These are phyloP conservation scores for Ceratitis capitata DNA, from an alignment of 1,140 invertebrate species.

Conservation along the genomic window DNA sequence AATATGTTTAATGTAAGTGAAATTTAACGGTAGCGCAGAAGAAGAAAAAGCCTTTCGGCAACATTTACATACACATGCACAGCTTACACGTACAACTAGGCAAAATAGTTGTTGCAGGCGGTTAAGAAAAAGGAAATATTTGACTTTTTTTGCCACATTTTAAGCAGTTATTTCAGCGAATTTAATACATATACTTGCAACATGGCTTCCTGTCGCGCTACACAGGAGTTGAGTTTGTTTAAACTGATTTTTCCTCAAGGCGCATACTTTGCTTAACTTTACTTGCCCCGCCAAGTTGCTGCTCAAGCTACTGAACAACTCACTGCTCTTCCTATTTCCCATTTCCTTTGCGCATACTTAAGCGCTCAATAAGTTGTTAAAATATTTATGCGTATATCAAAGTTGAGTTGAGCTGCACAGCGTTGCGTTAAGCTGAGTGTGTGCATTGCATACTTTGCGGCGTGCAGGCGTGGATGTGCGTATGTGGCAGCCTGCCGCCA, in stretches of 20 bases:
- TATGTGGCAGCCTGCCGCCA: neutral
- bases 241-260: neutral
- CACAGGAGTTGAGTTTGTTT: neutral
- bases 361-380: constrained; percentile 29
- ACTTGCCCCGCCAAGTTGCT: neutral
- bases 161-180: neutral
- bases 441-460: constrained; percentile 8
- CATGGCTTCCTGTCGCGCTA: neutral
- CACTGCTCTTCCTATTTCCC: too few species aligned
- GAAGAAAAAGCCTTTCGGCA: neutral
- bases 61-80: neutral
- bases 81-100: neutral
- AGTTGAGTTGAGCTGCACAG: too few species aligned
- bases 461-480: neutral
- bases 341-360: neutral
- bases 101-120: neutral
- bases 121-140: constrained; percentile 6
- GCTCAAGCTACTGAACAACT: neutral
- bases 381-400: constrained; percentile 7
- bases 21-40: neutral
- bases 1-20: neutral
- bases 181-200: neutral
- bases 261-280: neutral
- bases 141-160: neutral
- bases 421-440: too few species aligned